A percentile compares a stretch with the other conserved stretches of the same genome.
Conservation (phyloP, 2,113 vertebrate genomes). For the Aspidoscelis tigris region DNA sequence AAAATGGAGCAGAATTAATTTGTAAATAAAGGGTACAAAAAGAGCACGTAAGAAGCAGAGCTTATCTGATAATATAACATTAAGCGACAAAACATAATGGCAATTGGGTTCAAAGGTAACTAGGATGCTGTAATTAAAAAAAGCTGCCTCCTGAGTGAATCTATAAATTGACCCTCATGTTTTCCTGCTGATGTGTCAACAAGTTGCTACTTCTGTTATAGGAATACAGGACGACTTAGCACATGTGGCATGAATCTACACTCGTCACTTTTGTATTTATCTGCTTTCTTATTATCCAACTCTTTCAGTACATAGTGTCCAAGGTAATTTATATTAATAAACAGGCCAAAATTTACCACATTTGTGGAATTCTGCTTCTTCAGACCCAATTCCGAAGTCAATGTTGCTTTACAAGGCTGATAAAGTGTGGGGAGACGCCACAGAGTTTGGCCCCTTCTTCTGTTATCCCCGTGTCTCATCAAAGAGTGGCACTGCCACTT, state of each 20-base stretch:
- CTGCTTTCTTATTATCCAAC: too few species aligned
- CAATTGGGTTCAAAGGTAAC: constrained; percentile 5
- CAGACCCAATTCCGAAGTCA: too few species aligned
- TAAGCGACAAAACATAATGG: constrained; percentile 37
- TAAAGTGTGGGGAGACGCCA: neutral
- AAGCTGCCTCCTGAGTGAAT: constrained; percentile 21
- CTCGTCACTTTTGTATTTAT: too few species aligned
- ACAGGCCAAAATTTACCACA: too few species aligned
- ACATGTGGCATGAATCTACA: neutral
- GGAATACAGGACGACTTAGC: neutral
- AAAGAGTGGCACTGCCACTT: neutral
- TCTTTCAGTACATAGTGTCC: too few species aligned
- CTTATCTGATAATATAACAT: constrained; percentile 31
- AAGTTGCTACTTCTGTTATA: neutral
- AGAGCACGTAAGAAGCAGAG: constrained; percentile 35
- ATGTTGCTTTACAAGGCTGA: neutral
- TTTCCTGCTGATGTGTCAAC: neutral
- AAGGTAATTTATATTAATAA: too few species aligned
- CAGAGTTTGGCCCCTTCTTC: neutral
- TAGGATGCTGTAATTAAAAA: neutral
- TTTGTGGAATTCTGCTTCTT: too few species aligned
- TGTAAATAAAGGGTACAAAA: constrained; percentile 54
- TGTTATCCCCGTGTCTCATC: neutral
- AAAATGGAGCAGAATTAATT: constrained; percentile 58
- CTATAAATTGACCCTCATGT: neutral